Evolutionary conservation across 2,113 vertebrate genomes (phyloP), one percentile per base, ranked within the genome.

Genomic region (Laterallus jamaicensis): DNA sequence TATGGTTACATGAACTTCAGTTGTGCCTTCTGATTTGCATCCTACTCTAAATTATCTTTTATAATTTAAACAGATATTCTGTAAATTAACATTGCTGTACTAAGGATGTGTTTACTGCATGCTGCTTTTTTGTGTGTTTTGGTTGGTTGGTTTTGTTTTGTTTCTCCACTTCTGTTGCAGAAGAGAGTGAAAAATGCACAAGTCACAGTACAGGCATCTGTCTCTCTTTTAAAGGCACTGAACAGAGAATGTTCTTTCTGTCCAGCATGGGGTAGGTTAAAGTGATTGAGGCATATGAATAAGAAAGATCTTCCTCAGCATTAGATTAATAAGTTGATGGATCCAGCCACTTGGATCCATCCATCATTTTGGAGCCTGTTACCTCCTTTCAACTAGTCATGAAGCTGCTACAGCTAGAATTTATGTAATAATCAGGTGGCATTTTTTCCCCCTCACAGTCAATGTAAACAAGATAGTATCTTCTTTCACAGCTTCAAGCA

Each of bases 361-460:
- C 83, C 92, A 81, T 96, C 76, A 94, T 82, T 76, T 81, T 73
- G 83, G 80, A 95, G 88, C 80, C 67, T 89, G 69, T 67, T 94
- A 24, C 86, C 86, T 91, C 69, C 66, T 91, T 86, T 97, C 86
- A 91, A 58, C 92, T 92, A 91, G 88, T 95, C 93, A 50, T 73
- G 92, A 86, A 95, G 82, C 90, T 96, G 78, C 74, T 96, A 80
- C 81, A 88, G 84, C 67, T 88, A 90, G 70, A 95, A 94, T 94
- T 92, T 92, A 86, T 95, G 74, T 78, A 94, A 94, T 95, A 91
- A 90, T 93, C 82, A 87, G 90, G 76, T 74, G 78, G 63, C 84
- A 12, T 68, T 93, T 92, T 76, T 80, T 20, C 18, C 59, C 55
- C n/a, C 52, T 78, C 86, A 20, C 32, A 47, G 81, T 96, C 89